Evolutionary conservation across 2,113 vertebrate species (phyloP), one percentile per base, ranked within the genome.

Genomic region (Ophiodon elongatus): DNA sequence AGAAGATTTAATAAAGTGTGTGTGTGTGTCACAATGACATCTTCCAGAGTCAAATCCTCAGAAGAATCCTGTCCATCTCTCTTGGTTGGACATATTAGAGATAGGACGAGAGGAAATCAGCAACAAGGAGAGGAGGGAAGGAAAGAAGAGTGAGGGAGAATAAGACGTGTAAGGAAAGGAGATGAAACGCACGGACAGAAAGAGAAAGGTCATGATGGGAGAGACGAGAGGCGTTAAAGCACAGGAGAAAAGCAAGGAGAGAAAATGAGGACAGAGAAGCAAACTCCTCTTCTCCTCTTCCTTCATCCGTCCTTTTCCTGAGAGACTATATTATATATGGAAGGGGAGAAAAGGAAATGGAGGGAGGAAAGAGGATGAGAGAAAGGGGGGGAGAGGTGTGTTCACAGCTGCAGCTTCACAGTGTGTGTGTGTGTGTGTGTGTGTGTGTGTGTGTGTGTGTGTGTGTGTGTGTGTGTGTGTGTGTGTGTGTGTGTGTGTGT

Each of bases 391-490:
- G 63, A 59, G 21, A 0, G 17, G n/a, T 82, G 86, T 82, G 86
- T 76, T 77, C 70, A 52, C 80, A 85, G 80, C 89, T 87, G 74
- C 59, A 57, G 64, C 62, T 31, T 47, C 41, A 64, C 15, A 35
- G 37, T 37, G 35, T 37, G 35, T 37, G 35, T 37, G 35, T 35
- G 35, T 35, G 35, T 35, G 35, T 35, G 35, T 33, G 33, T 33
- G 35, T 35, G 35, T 14, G 41, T 14, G 41, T 43, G 41, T 14
- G 41, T 43, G 41, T 43, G 41, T 43, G 41, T 43, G 41, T 43
- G 41, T 43, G 41, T 43, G 41, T 43, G 41, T 43, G 41, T 43
- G 41, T 43, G 41, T 43, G 41, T 13, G 41, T 43, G 41, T 43
- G 11, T 13, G 17, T 60, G 37, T 43, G 66, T 68, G 17, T 60